Percentiles rank a stretch among this genome's conserved stretches.
Conservation (phyloP, 2,113 vertebrate genomes). For the Syngnathoides biaculeatus region DNA sequence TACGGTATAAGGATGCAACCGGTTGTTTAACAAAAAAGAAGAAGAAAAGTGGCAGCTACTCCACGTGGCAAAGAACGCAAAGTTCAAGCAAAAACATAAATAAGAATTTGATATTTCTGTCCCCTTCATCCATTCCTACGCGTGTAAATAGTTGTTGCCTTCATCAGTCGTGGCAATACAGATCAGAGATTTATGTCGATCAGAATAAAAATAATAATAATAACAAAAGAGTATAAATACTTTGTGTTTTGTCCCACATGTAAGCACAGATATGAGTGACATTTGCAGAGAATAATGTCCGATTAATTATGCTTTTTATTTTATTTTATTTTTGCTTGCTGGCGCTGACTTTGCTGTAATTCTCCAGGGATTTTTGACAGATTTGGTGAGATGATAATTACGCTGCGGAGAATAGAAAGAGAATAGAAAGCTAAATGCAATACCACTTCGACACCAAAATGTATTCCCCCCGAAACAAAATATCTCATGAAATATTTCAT, state of each 20-base stretch:
- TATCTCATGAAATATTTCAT: neutral
- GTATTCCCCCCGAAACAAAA: neutral
- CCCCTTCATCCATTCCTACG: slow-evolving; percentile 13
- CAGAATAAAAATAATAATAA: neutral
- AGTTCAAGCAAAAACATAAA: slow-evolving; percentile 20
- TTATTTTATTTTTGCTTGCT: slow-evolving; percentile 20
- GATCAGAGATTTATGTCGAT: neutral
- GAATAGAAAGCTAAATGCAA: slow-evolving; percentile 5
- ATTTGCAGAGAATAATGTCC: slow-evolving; percentile 31
- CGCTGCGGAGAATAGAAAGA: slow-evolving; percentile 2
- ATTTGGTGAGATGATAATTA: neutral
- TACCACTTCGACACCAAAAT: neutral
- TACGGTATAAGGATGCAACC: neutral
- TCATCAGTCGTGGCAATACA: slow-evolving; percentile 3
- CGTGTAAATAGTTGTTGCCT: slow-evolving; percentile 10
- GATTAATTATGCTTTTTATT: neutral
- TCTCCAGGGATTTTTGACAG: neutral
- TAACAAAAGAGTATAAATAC: slow-evolving; percentile 5
- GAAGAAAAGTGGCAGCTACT: slow-evolving; percentile 56
- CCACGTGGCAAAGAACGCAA: slow-evolving; percentile 49
- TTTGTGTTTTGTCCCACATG: neutral
- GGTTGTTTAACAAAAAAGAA: neutral
- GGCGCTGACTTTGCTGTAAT: neutral
- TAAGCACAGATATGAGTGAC: slow-evolving; percentile 13
- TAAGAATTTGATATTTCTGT: neutral